phyloP scores from a whole-genome alignment of 2,113 vertebrate genomes.

The Rhea pennata region DNA sequence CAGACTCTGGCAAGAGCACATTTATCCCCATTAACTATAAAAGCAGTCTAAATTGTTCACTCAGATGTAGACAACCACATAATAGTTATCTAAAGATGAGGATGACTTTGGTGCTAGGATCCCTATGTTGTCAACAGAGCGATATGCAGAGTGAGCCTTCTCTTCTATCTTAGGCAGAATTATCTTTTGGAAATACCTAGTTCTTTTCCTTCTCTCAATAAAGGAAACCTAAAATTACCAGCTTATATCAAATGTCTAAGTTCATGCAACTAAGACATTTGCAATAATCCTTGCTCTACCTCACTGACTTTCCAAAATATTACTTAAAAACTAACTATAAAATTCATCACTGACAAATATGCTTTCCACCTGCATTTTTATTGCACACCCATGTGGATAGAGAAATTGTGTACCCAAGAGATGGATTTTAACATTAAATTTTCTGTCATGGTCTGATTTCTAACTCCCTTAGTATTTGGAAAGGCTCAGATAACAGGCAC shows the following conservation, averaged over 20 bases:
- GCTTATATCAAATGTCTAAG: not conserved
- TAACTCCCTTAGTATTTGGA: not conserved
- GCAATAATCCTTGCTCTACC: not conserved
- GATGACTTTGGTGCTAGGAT: not conserved
- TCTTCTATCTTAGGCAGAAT: not conserved
- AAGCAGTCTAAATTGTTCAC: not conserved
- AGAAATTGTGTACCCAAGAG: not conserved
- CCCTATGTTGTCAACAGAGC: not conserved
- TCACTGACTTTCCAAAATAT: not conserved
- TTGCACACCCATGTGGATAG: rapidly evolving
- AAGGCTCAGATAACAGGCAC: not conserved
- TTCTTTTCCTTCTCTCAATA: not conserved
- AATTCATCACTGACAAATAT: not conserved
- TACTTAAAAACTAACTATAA: not conserved
- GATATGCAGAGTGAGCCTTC: not conserved
- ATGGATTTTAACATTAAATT: not conserved
- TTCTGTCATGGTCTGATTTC: not conserved
- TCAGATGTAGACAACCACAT: not conserved
- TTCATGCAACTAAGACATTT: not conserved
- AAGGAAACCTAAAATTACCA: not conserved
- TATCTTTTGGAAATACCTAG: not conserved
- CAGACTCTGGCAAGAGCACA: not conserved
- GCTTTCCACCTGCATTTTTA: not conserved
- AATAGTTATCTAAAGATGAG: not conserved
- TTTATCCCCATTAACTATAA: not conserved